Evolutionary conservation across 2,888 invertebrate species (phyloP).

Genomic region (Apamea anceps): DNA sequence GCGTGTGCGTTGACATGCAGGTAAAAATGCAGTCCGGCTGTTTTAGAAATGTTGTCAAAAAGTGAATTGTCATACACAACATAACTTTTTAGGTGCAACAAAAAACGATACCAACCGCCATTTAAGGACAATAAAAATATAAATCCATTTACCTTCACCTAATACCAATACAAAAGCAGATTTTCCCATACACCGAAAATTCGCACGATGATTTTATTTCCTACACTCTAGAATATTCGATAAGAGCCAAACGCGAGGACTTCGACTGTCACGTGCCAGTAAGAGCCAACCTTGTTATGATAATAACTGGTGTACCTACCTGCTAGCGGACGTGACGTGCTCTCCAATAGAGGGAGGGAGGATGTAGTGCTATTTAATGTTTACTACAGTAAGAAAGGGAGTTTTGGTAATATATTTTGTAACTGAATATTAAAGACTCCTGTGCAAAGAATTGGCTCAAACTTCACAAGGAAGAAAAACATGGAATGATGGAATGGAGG

Average conservation of each 20-base stretch:
- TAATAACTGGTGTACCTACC: slow-evolving; percentile 61
- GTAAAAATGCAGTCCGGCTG: neutral
- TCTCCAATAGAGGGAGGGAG: slow-evolving; percentile 16
- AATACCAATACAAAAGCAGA: slow-evolving; percentile 39
- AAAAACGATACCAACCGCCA: neutral
- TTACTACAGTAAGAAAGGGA: slow-evolving; percentile 18
- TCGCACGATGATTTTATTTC: slow-evolving; percentile 56
- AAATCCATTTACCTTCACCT: slow-evolving; percentile 36
- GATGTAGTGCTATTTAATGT: slow-evolving; percentile 43
- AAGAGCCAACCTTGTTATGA: slow-evolving; percentile 66
- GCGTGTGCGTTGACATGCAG: neutral
- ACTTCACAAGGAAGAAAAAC: neutral
- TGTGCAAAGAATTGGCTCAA: neutral
- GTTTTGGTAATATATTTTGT: slow-evolving; percentile 18
- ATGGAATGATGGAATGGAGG: neutral
- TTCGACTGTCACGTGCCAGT: slow-evolving; percentile 60
- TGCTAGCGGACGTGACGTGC: slow-evolving; percentile 55
- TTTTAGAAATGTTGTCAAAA: neutral
- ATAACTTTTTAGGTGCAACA: neutral
- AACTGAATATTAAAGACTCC: neutral
- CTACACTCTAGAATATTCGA: slow-evolving; percentile 54
- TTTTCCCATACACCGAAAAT: slow-evolving; percentile 26
- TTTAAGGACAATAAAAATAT: slow-evolving; percentile 3
- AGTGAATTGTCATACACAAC: neutral
- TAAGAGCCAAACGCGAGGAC: slow-evolving; percentile 52